Percentiles rank a stretch among this genome's conserved stretches.
These are phyloP conservation scores for Aphidius gifuensis DNA, from an alignment of 1,140 invertebrate genomes.

Conservation along the genomic window DNA sequence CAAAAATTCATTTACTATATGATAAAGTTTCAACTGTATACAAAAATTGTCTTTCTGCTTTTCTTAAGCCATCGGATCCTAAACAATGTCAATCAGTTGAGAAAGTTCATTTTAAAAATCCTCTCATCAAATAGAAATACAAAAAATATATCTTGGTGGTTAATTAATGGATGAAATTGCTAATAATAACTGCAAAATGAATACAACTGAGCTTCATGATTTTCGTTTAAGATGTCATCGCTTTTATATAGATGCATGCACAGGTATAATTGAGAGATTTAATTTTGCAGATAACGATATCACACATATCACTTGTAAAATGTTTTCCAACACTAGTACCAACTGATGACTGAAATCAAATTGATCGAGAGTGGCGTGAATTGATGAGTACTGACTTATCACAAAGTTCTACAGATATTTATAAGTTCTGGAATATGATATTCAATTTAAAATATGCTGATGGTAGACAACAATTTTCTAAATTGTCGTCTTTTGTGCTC, in stretches of 20 bases:
- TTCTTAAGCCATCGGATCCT: not conserved
- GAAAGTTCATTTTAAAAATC: not conserved
- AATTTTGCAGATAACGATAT: too few species aligned
- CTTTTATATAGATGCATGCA: too few species aligned
- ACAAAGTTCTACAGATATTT: not conserved
- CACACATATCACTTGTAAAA: too few species aligned
- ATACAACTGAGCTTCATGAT: too few species aligned
- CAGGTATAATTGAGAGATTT: too few species aligned
- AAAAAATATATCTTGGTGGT: too few species aligned
- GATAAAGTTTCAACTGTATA: constrained; percentile 17
- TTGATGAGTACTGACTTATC: constrained; percentile 1
- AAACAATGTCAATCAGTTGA: constrained; percentile 5
- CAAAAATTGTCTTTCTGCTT: constrained; percentile 19
- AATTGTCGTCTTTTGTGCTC: constrained; percentile 12
- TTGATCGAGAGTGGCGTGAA: constrained; percentile 16
- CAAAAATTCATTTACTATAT: constrained; percentile 26
- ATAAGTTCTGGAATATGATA: constrained; percentile 17
- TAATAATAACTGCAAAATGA: not conserved
- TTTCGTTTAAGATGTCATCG: too few species aligned
- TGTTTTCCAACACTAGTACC: not conserved
- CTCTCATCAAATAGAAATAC: not conserved
- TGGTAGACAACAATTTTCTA: constrained; percentile 7
- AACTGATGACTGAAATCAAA: not conserved
- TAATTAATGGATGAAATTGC: not conserved
- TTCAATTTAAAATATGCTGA: constrained; percentile 15